Evolutionary conservation across 2,888 invertebrate genomes (phyloP), one percentile per base, ranked within the genome.

Genomic region (Idaea straminata): DNA sequence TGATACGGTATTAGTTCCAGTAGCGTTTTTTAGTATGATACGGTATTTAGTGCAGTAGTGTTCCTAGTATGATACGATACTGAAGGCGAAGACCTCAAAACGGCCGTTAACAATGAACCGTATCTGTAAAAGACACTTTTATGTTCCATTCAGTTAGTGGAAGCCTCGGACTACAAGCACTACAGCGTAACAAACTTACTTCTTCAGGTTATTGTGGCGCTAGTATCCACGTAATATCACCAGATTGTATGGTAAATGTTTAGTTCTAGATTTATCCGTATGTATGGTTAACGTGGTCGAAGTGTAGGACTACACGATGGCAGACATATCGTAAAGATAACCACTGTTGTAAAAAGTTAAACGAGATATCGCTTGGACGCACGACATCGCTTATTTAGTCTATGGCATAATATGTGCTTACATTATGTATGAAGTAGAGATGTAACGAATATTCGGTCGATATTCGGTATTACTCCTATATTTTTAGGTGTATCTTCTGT

Each of bases 321-420:
- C 47, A 47, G 47, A 47, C 6, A 7, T 47, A 47, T 7, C 64
- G 13, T 61, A 64, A 61, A 64, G 61, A 64, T 61, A 64, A 57
- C 64, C 35, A 16, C 15, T 61, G 64, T 34, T 57, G 61, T 64
- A 61, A 64, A 64, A 64, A 61, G 35, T 64, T 61, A 7, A 13
- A 25, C 59, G 63, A 36, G 59, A 38, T 59, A 36, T 59, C 60
- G 35, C 34, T 25, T 35, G 35, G 60, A 10, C 47, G 47, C 47
- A 47, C 25, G 2, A 25, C 47, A 47, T 47, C 10, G 47, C 47
- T 47, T 25, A 25, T 25, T 25, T 25, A 25, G 25, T 25, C 47
- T 47, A 36, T 13, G 7, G 13, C 47, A 47, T 13, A 6, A 47
- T 47, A 47, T 47, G 13, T 47, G 13, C 47, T 47, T 47, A 47